Conservation (phyloP, 2,888 invertebrate species). For the Unio pictorum region DNA sequence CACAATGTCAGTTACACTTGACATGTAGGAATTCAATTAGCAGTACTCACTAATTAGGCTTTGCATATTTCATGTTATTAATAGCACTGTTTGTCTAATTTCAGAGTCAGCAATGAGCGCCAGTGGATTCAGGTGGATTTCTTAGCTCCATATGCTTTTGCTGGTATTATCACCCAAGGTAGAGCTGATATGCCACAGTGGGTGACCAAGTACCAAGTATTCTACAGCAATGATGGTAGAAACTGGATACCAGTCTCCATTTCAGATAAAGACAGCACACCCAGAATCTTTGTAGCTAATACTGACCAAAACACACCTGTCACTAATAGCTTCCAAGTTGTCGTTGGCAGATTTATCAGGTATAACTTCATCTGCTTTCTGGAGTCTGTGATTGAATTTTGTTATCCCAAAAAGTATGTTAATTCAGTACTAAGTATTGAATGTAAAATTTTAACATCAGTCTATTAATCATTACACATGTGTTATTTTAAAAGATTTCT, state of each 20-base stretch:
- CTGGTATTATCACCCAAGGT: conserved; percentile 48
- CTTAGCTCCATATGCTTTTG: conserved; percentile 36
- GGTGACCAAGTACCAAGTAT: conserved; percentile 47
- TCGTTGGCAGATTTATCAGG: conserved; percentile 49
- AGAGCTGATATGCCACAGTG: conserved; percentile 36
- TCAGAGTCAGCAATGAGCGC: conserved; percentile 36
- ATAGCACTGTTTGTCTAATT: conserved; percentile 1
- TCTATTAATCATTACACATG: too few relatives aligned
- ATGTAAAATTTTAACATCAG: too few relatives aligned
- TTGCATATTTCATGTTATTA: too few relatives aligned
- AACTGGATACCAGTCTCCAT: conserved; percentile 36
- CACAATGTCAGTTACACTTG: too few relatives aligned
- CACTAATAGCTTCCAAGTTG: conserved; percentile 38
- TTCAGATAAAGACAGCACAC: conserved; percentile 32
- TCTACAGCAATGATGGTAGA: conserved; percentile 51
- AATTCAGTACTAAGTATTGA: too few relatives aligned
- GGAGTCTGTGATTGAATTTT: not conserved
- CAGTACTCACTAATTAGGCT: too few relatives aligned
- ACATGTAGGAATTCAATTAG: too few relatives aligned
- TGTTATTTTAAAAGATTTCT: too few relatives aligned
- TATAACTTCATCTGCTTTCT: not conserved
- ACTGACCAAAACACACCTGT: conserved; percentile 39
- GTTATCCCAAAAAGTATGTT: not conserved
- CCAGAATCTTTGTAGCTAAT: conserved; percentile 42
- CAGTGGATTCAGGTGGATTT: conserved; percentile 53